Conservation (phyloP, 2,888 invertebrate species). For the Athrips mouffetella region DNA sequence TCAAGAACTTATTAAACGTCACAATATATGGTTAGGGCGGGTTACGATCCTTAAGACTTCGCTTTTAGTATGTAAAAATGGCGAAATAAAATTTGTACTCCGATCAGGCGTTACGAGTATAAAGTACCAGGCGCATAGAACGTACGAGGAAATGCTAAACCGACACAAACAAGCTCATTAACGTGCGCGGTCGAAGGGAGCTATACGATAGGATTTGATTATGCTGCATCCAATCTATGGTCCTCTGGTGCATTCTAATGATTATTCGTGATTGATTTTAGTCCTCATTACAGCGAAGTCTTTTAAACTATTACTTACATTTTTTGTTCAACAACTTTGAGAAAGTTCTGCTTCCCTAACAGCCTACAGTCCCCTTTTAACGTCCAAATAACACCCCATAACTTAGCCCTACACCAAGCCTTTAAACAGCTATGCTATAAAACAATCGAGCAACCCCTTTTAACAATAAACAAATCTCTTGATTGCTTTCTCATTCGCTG, state of each 20-base stretch:
- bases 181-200: conserved; percentile 41
- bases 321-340: no score
- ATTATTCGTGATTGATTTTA: conserved; percentile 25
- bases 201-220: conserved; percentile 4
- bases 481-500: conserved; percentile 31
- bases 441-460: not conserved
- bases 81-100: no score
- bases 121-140: conserved; percentile 37
- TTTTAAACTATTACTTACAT: no score
- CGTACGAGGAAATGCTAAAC: conserved; percentile 49
- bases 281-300: no score
- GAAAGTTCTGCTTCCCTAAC: no score
- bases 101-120: no score
- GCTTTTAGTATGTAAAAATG: no score
- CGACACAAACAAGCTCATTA: conserved; percentile 56
- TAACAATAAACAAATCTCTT: conserved; percentile 31
- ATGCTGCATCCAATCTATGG: conserved; percentile 22
- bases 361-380: conserved; percentile 1
- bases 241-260: conserved; percentile 23
- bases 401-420: conserved; percentile 3
- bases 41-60: no score
- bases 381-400: conserved; percentile 7
- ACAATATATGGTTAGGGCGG: no score
- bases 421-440: conserved; percentile 1
- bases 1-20: no score